Evolutionary conservation across 2,797 vertebrate species (phyloP), one percentile per base, ranked within the genome.

Genomic region (Phoxinus dragarum): DNA sequence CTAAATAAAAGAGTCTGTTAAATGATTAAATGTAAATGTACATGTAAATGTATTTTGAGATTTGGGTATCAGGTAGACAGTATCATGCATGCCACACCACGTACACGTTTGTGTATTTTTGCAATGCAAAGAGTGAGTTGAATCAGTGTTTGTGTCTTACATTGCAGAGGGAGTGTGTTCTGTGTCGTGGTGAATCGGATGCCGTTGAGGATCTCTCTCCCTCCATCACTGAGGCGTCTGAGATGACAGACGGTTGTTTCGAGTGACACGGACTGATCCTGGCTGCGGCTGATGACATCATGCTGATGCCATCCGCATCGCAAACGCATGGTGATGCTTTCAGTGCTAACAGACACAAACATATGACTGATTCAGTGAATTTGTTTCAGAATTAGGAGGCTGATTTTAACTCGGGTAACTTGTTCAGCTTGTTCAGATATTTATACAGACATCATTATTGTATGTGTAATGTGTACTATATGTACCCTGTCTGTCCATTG

Each of bases 91-190:
- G 78, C 42, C 61, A 34, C 16, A 31, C 6, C 47, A 75, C 9
- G 54, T 6, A 42, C n/a, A 36, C 5, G 23, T 27, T 42, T 49
- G 73, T 75, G 49, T 47, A 19, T 77, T 69, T 56, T 71, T 42
- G 64, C 3, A 42, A 77, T 56, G 75, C 74, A 64, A 54, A n/a
- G 77, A 34, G 17, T 27, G 49, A 44, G 52, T 21, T 27, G 4
- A 16, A 72, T 31, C 31, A 69, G 40, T 69, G 27, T 52, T 27
- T 75, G 66, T 52, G 16, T 78, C 98, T 99, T 96, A 99, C 98
- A 80, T 99, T 99, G 97, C 98, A 99, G 94, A 99, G 98, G 3
- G 98, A 99, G 94, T 99, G 98, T 2, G 98, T 99, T 96, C 98
- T 96, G 91, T 99, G 98, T 84, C 98, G 96, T 0, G 98, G 98